A percentile compares a stretch with the other conserved stretches of the same genome.
These are phyloP conservation scores for Zingel zingel DNA, from an alignment of 2,113 vertebrate species.

Conservation along the genomic window DNA sequence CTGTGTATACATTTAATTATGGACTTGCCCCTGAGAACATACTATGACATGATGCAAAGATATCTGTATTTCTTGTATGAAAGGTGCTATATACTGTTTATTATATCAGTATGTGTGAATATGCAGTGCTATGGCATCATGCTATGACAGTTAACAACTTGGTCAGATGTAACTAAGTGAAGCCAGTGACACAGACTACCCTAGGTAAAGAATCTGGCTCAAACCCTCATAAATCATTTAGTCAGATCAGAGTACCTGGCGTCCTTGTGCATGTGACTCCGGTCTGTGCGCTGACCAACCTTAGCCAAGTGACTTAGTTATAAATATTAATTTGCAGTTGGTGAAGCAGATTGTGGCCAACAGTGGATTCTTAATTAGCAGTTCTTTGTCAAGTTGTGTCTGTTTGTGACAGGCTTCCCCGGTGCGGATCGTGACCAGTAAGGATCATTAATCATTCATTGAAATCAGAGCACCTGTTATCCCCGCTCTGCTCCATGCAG, in stretches of 20 bases:
- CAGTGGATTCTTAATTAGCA: constrained; percentile 50
- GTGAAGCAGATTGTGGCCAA: constrained; percentile 41
- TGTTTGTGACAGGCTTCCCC: constrained; percentile 60
- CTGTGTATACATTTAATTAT: not conserved
- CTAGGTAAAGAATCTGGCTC: constrained; percentile 38
- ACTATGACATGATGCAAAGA: not conserved
- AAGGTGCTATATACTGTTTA: not conserved
- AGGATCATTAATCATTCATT: constrained; percentile 80
- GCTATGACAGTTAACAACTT: constrained; percentile 14
- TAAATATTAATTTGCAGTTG: constrained; percentile 57
- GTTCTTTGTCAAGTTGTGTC: constrained; percentile 50
- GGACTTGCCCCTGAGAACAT: not conserved
- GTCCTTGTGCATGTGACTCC: constrained; percentile 35
- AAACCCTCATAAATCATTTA: constrained; percentile 52
- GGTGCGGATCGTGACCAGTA: constrained; percentile 60
- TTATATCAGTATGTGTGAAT: not conserved
- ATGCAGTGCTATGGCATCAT: not conserved
- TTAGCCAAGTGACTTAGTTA: constrained; percentile 28
- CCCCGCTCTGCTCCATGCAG: constrained; percentile 48
- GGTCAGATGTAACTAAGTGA: constrained; percentile 25
- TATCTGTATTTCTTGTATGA: not conserved
- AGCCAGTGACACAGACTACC: not conserved
- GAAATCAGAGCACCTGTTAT: constrained; percentile 80
- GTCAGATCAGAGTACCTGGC: constrained; percentile 30
- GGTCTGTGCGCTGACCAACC: constrained; percentile 8